A percentile compares a stretch with the other conserved stretches of the same genome.
These are phyloP conservation scores for Sminthurinus signatus DNA, from an alignment of 1,140 invertebrate genomes.

Conservation along the genomic window DNA sequence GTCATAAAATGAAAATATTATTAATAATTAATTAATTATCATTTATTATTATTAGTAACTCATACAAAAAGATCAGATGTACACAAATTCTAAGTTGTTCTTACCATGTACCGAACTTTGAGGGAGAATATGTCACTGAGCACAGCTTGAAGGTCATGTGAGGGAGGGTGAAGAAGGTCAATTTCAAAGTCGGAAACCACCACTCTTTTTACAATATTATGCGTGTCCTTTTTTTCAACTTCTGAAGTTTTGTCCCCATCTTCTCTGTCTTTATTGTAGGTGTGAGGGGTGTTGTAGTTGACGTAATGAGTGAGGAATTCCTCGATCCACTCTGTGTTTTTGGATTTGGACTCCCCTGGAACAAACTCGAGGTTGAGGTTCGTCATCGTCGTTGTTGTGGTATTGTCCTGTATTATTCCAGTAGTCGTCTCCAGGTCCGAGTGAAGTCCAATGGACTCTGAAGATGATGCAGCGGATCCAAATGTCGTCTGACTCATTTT, in stretches of 20 bases:
- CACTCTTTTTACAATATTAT: not conserved
- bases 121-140: slow-evolving; percentile 3
- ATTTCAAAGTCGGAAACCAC: slow-evolving; percentile 1
- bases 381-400: no score
- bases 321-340: not conserved
- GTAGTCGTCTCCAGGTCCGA: not conserved
- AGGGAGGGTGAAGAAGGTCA: not conserved
- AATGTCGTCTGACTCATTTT: not conserved
- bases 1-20: not conserved
- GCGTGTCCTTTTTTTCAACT: no score
- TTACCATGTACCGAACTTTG: slow-evolving; percentile 8
- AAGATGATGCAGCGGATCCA: not conserved
- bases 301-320: not conserved
- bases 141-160: not conserved
- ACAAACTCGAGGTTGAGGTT: slow-evolving; percentile 17
- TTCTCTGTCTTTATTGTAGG: not conserved
- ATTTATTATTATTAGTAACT: not conserved
- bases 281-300: not conserved
- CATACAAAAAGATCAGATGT: not conserved
- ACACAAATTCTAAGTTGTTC: not conserved
- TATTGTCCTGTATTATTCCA: no score
- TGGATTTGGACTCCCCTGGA: not conserved
- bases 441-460: not conserved
- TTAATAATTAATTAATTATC: not conserved
- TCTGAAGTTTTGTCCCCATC: not conserved